Conservation (phyloP, 2,888 invertebrate genomes). For the Apamea crenata region DNA sequence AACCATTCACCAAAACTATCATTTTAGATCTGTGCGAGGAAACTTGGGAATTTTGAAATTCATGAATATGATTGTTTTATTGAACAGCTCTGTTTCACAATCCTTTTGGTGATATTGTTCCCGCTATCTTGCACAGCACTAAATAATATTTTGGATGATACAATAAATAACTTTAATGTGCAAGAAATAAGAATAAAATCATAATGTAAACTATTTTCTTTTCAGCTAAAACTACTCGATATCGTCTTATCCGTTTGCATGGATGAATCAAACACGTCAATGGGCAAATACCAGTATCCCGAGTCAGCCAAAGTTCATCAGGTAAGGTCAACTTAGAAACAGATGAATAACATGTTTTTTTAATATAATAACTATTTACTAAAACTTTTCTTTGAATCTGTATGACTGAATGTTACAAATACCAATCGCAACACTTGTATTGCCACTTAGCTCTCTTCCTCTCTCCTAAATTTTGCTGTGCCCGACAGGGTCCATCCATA, state of each 20-base stretch:
- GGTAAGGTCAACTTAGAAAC: constrained; percentile 79
- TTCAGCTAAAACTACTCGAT: constrained; percentile 96
- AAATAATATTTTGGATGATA: not conserved
- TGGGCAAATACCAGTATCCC: constrained; percentile 98
- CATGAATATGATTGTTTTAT: not conserved
- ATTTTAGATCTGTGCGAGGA: not conserved
- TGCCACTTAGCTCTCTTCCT: too few relatives aligned
- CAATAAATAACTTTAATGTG: not conserved
- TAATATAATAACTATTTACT: not conserved
- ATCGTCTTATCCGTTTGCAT: constrained; percentile 97
- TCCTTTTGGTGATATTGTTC: not conserved
- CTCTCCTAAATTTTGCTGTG: too few relatives aligned
- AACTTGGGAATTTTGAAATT: not conserved
- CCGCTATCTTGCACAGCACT: not conserved
- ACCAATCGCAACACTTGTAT: not conserved
- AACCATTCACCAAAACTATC: not conserved
- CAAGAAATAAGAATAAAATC: not conserved
- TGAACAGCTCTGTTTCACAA: not conserved
- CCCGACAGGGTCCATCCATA: too few relatives aligned
- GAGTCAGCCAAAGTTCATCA: constrained; percentile 98
- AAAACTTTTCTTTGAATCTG: not conserved
- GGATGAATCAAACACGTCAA: constrained; percentile 97
- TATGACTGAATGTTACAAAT: not conserved
- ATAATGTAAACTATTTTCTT: constrained; percentile 61
- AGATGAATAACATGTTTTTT: not conserved